Percentiles rank a stretch among this genome's conserved stretches.
phyloP scores from a whole-genome alignment of 2,888 invertebrate genomes.

The Belgica antarctica region DNA sequence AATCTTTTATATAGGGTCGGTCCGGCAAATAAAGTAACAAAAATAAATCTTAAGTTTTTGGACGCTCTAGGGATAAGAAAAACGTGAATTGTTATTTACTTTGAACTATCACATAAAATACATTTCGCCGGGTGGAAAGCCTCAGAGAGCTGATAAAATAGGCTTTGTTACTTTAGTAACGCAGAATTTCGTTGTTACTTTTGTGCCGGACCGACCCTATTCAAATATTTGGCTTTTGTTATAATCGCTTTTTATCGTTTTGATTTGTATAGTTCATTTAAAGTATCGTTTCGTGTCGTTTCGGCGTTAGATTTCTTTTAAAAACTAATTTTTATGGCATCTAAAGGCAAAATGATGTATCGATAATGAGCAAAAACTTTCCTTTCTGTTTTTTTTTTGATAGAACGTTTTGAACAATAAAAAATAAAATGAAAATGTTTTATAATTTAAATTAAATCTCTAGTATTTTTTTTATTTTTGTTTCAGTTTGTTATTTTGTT shows the following conservation, averaged over 20 bases:
- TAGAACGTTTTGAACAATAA: not conserved
- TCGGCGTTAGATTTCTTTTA: not conserved
- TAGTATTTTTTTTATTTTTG: not conserved
- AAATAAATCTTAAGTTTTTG: too few species aligned
- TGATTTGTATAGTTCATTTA: not conserved
- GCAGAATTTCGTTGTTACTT: too few species aligned
- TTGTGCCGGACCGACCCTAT: too few species aligned
- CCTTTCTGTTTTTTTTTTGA: not conserved
- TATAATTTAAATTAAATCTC: constrained; percentile 18
- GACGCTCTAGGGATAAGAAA: too few species aligned
- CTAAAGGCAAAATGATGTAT: constrained; percentile 40
- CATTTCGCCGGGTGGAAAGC: too few species aligned
- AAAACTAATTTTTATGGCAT: constrained; percentile 21
- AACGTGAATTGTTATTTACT: too few species aligned
- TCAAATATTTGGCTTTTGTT: constrained; percentile 15
- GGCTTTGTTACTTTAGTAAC: too few species aligned
- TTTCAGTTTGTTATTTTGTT: too few species aligned
- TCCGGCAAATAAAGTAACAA: too few species aligned
- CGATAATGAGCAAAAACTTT: constrained; percentile 34
- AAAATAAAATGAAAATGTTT: not conserved
- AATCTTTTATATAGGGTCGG: too few species aligned
- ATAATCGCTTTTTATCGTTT: constrained; percentile 6
- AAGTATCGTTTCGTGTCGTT: not conserved
- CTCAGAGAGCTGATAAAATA: too few species aligned
- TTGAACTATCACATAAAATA: too few species aligned